These are phyloP conservation scores for Platygyra sinensis DNA, from an alignment of 64 coral and sea anemone genomes.

Conservation along the genomic window DNA sequence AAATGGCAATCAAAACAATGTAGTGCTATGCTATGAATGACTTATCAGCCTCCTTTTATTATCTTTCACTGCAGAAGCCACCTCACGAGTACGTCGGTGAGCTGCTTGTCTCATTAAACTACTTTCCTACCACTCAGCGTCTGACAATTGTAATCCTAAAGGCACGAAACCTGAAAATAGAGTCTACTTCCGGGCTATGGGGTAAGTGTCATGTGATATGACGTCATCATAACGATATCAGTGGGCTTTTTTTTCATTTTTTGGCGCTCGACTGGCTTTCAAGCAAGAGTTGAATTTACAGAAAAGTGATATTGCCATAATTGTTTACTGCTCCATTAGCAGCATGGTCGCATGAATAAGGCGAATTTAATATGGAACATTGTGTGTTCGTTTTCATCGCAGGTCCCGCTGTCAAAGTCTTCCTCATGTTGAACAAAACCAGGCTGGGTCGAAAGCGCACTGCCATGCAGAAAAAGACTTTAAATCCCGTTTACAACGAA, in stretches of 20 bases:
- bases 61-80: conserved; percentile 27
- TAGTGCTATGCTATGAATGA: not conserved
- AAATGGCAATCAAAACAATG: no score
- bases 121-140: conserved; percentile 96
- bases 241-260: no score
- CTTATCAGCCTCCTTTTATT: not conserved
- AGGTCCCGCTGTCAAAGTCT: conserved; percentile 91
- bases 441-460: conserved; percentile 91
- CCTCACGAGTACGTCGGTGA: conserved; percentile 78
- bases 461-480: conserved; percentile 83
- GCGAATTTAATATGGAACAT: not conserved
- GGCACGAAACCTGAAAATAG: conserved; percentile 86
- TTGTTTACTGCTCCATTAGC: not conserved
- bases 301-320: no score
- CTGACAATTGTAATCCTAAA: conserved; percentile 94
- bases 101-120: conserved; percentile 86
- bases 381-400: not conserved
- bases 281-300: no score
- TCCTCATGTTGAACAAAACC: conserved; percentile 83
- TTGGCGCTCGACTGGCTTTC: no score
- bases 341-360: not conserved
- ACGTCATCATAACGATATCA: no score
- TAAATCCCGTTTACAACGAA: conserved; percentile 97
- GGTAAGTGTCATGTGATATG: conserved; percentile 51
- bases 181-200: conserved; percentile 80